Evolutionary conservation across 2,888 invertebrate species (phyloP), one percentile per base, ranked within the genome.

Genomic region (Lissocephala sabroskyi): DNA sequence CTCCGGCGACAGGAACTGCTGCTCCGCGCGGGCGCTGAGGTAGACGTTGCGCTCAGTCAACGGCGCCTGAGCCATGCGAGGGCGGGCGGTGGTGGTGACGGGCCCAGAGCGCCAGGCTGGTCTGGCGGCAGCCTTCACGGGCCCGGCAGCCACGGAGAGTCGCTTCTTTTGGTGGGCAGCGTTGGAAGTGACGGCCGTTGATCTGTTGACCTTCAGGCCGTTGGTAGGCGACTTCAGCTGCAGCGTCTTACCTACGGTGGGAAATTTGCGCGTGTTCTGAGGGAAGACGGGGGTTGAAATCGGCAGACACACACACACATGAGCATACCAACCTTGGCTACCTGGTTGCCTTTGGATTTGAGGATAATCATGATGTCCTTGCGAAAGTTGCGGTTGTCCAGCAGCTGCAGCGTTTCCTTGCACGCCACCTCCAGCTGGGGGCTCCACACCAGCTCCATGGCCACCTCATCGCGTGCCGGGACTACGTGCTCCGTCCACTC

Each of bases 291-390:
- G 17, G 3, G 16, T n/a, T n/a, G n/a, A n/a, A n/a, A n/a, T n/a
- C n/a, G n/a, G n/a, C n/a, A n/a, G n/a, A n/a, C n/a, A n/a, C n/a
- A n/a, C n/a, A n/a, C n/a, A n/a, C n/a, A n/a, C n/a, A n/a, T n/a
- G n/a, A n/a, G n/a, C 11, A 7, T 9, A 23, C 29, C 58, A 55
- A 82, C 82, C 73, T 74, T 83, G 13, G 52, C 33, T 16, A 71
- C 68, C 56, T 80, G 82, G 26, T 66, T 79, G 29, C 70, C 67
- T 17, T 87, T 71, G 40, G 90, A 87, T 78, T 91, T 91, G 11
- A 90, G 86, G 5, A 89, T 87, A 3, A 91, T 83, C 59, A 88
- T 86, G 3, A 92, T 86, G 74, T 92, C 91, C 84, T 89, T 90
- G 73, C 89, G 87, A 41, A 90, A 88, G 59, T 89, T 87, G 47